phyloP scores from a whole-genome alignment of 1,140 invertebrate species.

The Pectinophora gossypiella region DNA sequence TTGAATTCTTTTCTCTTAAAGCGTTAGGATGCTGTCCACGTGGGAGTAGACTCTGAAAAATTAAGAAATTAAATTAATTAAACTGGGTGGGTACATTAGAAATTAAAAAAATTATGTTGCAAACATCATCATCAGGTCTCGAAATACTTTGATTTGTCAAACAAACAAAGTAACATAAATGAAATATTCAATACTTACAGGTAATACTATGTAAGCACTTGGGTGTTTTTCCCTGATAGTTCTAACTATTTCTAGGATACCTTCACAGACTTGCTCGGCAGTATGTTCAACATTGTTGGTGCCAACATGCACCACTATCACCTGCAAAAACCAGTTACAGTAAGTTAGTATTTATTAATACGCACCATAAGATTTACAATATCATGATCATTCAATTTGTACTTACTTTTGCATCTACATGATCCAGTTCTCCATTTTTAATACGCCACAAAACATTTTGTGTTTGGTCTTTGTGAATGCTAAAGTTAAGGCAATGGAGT shows the following conservation, averaged over 20 bases:
- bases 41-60: slow-evolving; percentile 86
- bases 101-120: too few relatives aligned
- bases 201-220: slow-evolving; percentile 85
- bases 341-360: too few relatives aligned
- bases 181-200: slow-evolving; percentile 83
- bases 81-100: too few relatives aligned
- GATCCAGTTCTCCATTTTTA: slow-evolving; percentile 90
- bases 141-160: too few relatives aligned
- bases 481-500: slow-evolving; percentile 92
- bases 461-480: slow-evolving; percentile 90
- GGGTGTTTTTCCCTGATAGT: slow-evolving; percentile 85
- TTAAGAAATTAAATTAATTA: slow-evolving; percentile 15
- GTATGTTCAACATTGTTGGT: slow-evolving; percentile 90
- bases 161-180: too few relatives aligned
- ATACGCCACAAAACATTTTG: slow-evolving; percentile 94
- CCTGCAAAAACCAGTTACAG: slow-evolving; percentile 78
- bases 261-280: slow-evolving; percentile 86
- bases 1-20: slow-evolving; percentile 83
- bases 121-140: too few relatives aligned
- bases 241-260: slow-evolving; percentile 85
- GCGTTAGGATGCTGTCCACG: slow-evolving; percentile 88
- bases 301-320: slow-evolving; percentile 89
- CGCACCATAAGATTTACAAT: too few relatives aligned
- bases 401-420: slow-evolving; percentile 89
- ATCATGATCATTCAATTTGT: too few relatives aligned